phyloP scores from a whole-genome alignment of 2,888 invertebrate species.

The Selenia dentaria region DNA sequence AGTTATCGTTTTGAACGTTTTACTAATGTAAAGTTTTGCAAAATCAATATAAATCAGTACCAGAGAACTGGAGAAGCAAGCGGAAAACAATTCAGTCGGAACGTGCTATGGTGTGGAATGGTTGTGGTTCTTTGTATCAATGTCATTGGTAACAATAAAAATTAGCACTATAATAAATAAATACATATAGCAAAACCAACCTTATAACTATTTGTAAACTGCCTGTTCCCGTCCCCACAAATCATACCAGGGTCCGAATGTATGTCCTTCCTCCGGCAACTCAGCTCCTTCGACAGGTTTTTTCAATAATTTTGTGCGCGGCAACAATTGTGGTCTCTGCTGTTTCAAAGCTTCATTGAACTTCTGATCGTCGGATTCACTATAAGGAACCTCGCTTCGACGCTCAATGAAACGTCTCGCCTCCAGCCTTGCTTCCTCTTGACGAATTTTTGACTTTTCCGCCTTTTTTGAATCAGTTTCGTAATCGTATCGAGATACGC shows the following conservation, averaged over 20 bases:
- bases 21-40: no score
- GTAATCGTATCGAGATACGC: conserved; percentile 73
- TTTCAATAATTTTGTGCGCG: conserved; percentile 89
- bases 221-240: conserved; percentile 92
- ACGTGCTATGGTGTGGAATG: no score
- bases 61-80: no score
- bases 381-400: conserved; percentile 72
- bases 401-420: conserved; percentile 69
- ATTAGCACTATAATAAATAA: no score
- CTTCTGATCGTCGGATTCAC: conserved; percentile 83
- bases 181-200: conserved; percentile 53
- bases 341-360: conserved; percentile 80
- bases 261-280: conserved; percentile 86
- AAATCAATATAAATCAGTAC: no score
- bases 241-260: conserved; percentile 95
- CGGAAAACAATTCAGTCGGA: no score
- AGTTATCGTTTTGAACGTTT: no score
- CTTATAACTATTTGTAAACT: conserved; percentile 80
- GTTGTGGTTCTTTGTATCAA: no score
- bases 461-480: conserved; percentile 83
- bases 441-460: conserved; percentile 77
- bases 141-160: no score
- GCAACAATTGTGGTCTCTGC: conserved; percentile 85
- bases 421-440: conserved; percentile 76
- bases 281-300: conserved; percentile 77